Percentiles rank a stretch among this genome's conserved stretches.
Conservation (phyloP, 2,888 invertebrate species). For the Alloscopus bannaensis region DNA sequence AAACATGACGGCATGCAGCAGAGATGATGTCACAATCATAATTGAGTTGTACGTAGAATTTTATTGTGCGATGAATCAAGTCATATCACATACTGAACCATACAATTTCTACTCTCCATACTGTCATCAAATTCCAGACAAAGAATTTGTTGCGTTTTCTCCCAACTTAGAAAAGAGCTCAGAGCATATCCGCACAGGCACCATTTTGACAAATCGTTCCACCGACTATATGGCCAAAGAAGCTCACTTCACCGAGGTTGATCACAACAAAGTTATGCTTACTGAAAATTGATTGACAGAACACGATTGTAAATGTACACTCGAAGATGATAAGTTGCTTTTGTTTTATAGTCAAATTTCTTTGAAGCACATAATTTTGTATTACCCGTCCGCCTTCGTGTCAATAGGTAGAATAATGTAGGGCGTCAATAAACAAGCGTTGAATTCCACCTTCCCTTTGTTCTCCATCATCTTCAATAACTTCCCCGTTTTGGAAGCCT, state of each 20-base stretch:
- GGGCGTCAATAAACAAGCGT: constrained; percentile 90
- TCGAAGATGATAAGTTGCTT: background rate
- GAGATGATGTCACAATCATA: too few relatives aligned
- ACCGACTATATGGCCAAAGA: constrained; percentile 43
- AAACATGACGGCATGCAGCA: too few relatives aligned
- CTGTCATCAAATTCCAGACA: too few relatives aligned
- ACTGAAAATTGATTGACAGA: constrained; percentile 1
- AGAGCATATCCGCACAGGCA: constrained; percentile 20
- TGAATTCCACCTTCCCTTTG: constrained; percentile 49
- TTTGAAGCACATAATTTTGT: background rate
- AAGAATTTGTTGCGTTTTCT: background rate
- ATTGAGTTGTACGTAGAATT: too few relatives aligned
- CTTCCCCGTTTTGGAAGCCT: constrained; percentile 13
- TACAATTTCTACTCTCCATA: too few relatives aligned
- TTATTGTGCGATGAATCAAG: too few relatives aligned
- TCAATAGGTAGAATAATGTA: constrained; percentile 88
- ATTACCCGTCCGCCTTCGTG: background rate
- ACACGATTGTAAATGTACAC: background rate
- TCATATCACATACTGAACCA: too few relatives aligned
- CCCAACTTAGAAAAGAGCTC: too few relatives aligned
- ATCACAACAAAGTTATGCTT: constrained; percentile 41
- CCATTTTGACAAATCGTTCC: constrained; percentile 56
- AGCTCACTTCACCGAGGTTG: constrained; percentile 48
- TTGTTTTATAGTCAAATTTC: background rate
- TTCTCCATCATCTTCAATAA: constrained; percentile 52